Evolutionary conservation across 2,888 invertebrate genomes (phyloP).

Genomic region (Heliconius cydno): DNA sequence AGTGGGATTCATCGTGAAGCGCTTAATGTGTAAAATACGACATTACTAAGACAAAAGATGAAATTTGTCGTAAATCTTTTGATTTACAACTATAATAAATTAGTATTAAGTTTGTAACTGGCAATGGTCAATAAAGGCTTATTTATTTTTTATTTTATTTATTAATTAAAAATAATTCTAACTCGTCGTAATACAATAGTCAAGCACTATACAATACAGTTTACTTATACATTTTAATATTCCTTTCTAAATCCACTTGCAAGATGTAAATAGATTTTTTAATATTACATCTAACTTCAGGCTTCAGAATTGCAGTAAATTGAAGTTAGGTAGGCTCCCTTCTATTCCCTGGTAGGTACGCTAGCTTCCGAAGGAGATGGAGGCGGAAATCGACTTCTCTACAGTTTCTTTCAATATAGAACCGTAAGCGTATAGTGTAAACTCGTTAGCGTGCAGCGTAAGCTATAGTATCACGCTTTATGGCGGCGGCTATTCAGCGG

Average conservation of each 20-base stretch:
- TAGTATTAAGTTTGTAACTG: too few species aligned
- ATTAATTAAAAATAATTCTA: too few species aligned
- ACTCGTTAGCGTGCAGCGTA: slow-evolving; percentile 11
- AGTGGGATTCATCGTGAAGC: too few species aligned
- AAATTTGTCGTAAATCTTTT: too few species aligned
- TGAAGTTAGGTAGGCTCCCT: not conserved
- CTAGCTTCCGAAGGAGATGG: slow-evolving; percentile 29
- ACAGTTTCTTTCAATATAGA: slow-evolving; percentile 27
- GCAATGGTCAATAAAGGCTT: too few species aligned
- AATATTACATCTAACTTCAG: not conserved
- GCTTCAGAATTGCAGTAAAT: not conserved
- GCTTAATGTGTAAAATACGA: too few species aligned
- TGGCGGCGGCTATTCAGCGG: too few species aligned
- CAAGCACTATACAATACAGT: too few species aligned
- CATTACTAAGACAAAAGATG: too few species aligned
- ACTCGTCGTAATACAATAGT: too few species aligned
- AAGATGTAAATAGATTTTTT: not conserved
- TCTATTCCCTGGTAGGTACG: not conserved
- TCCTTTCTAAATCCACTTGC: not conserved
- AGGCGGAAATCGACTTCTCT: slow-evolving; percentile 35
- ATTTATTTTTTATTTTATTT: too few species aligned
- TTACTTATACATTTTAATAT: not conserved
- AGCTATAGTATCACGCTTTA: not conserved
- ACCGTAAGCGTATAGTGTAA: slow-evolving; percentile 7
- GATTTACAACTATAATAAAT: too few species aligned